phyloP scores from a whole-genome alignment of 2,888 invertebrate species.

The Orchesellides sinensis region DNA sequence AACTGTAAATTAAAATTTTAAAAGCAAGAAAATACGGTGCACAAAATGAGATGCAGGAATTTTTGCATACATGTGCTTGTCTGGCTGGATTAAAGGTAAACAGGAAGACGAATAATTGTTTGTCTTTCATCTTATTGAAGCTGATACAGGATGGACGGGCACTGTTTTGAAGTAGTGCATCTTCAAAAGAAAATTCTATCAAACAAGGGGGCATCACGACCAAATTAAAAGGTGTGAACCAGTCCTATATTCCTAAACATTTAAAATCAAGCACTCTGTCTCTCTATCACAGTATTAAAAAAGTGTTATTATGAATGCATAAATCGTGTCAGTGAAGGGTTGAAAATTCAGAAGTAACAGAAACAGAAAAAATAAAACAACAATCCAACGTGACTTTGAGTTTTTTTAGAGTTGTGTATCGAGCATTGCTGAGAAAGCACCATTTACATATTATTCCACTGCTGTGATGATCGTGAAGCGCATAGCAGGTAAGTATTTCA shows the following conservation, averaged over 20 bases:
- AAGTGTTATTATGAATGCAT: constrained; percentile 46
- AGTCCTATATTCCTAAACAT: constrained; percentile 1
- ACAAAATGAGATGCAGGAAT: no score
- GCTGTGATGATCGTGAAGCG: constrained; percentile 33
- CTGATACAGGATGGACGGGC: no score
- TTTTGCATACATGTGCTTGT: no score
- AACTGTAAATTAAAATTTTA: no score
- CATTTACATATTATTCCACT: neutral
- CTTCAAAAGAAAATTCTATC: constrained; percentile 11
- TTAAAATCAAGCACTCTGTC: neutral
- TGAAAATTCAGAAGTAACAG: neutral
- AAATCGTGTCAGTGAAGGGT: constrained; percentile 38
- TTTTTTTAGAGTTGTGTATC: constrained; percentile 30
- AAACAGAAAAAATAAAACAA: constrained; percentile 35
- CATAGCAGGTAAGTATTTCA: constrained; percentile 54
- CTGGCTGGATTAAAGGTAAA: no score
- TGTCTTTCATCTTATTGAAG: no score
- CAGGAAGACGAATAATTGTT: no score
- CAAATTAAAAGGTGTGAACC: constrained; percentile 56
- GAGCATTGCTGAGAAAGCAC: constrained; percentile 3
- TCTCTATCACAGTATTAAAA: neutral
- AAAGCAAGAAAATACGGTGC: no score
- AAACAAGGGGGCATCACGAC: constrained; percentile 50
- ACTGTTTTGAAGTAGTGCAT: no score
- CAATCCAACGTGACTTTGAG: constrained; percentile 57